phyloP scores from a whole-genome alignment of 2,888 invertebrate genomes.

The Tholera decimalis region DNA sequence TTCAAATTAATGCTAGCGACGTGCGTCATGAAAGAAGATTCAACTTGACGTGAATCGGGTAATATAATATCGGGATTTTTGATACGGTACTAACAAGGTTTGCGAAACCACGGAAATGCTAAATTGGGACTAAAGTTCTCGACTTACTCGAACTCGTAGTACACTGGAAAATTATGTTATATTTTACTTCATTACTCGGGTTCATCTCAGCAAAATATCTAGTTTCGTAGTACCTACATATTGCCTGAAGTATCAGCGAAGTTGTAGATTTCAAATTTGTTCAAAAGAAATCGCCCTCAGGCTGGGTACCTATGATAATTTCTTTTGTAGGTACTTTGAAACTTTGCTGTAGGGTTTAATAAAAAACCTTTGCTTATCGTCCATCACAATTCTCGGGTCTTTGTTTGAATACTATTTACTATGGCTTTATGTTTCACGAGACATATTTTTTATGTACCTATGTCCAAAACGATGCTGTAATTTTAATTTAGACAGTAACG shows the following conservation, averaged over 20 bases:
- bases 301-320: conserved; percentile 50
- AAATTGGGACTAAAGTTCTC: conserved; percentile 67
- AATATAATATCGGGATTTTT: conserved; percentile 64
- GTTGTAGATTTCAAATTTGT: conserved; percentile 41
- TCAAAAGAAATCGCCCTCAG: conserved; percentile 25
- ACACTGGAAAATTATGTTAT: conserved; percentile 60
- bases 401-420: no score
- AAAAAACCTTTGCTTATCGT: neutral
- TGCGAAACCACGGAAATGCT: conserved; percentile 67
- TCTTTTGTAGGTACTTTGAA: conserved; percentile 37
- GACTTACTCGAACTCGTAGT: conserved; percentile 59
- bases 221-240: conserved; percentile 53
- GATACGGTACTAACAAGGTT: conserved; percentile 66
- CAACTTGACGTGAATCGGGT: conserved; percentile 39
- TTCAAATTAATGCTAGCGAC: conserved; percentile 38
- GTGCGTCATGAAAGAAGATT: conserved; percentile 46
- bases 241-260: conserved; percentile 26
- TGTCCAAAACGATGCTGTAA: no score
- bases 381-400: neutral
- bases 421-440: no score
- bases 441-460: no score
- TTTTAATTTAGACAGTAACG: no score
- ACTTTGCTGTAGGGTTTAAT: no score
- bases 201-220: conserved; percentile 55
- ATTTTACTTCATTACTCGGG: conserved; percentile 58